Evolutionary conservation across 2,797 vertebrate species (phyloP).

Genomic region (Discoglossus pictus): DNA sequence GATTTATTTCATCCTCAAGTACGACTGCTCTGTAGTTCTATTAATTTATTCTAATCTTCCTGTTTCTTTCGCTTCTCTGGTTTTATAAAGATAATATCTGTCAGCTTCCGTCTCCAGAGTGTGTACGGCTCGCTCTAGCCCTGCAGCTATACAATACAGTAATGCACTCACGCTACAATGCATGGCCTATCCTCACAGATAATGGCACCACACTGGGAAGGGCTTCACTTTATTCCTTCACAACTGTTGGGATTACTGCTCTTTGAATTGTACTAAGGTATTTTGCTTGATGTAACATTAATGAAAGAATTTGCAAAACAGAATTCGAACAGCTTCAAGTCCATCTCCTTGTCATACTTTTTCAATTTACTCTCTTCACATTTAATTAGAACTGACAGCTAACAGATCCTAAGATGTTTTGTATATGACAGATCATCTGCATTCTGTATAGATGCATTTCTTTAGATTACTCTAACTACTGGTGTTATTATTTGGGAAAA

Average conservation of each 20-base stretch:
- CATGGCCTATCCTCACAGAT: conserved; percentile 16
- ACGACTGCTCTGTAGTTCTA: conserved; percentile 26
- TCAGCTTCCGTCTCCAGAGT: conserved; percentile 31
- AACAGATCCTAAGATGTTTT: not conserved
- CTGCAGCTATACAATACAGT: conserved; percentile 30
- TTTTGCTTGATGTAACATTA: conserved; percentile 31
- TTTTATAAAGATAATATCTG: conserved; percentile 43
- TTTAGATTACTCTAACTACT: no score
- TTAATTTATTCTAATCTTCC: conserved; percentile 45
- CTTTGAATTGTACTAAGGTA: conserved; percentile 11
- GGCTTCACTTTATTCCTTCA: conserved; percentile 16
- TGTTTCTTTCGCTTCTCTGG: conserved; percentile 33
- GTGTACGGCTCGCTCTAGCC: conserved; percentile 17
- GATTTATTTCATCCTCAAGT: conserved; percentile 16
- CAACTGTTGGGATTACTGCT: conserved; percentile 30
- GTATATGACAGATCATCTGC: no score
- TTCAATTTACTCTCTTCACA: not conserved
- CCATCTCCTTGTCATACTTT: not conserved
- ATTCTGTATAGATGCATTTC: no score
- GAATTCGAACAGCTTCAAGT: conserved; percentile 1
- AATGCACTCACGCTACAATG: conserved; percentile 28
- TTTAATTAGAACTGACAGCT: conserved; percentile 20
- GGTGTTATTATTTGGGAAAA: no score
- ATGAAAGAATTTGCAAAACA: conserved; percentile 35
- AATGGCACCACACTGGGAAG: conserved; percentile 15